Conservation (phyloP, 2,797 vertebrate species). For the Ctenopoma kingsleyae region DNA sequence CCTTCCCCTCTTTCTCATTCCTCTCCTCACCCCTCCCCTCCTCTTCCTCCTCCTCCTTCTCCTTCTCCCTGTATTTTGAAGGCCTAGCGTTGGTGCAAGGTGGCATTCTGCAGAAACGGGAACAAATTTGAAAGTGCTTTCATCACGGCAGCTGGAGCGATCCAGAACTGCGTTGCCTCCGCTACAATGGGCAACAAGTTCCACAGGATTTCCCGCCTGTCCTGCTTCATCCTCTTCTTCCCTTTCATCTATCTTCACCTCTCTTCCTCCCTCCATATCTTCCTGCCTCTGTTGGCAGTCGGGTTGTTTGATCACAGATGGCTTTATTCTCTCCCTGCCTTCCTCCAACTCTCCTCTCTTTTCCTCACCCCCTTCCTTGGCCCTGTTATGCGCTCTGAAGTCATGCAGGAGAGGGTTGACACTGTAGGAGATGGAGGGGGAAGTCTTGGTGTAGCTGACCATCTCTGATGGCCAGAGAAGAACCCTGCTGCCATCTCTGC, state of each 20-base stretch:
- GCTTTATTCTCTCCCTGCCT: slow-evolving; percentile 60
- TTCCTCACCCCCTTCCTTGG: slow-evolving; percentile 43
- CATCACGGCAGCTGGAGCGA: slow-evolving; percentile 50
- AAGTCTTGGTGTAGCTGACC: slow-evolving; percentile 87
- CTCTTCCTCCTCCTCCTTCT: slow-evolving; percentile 60
- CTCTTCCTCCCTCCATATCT: slow-evolving; percentile 52
- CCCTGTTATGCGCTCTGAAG: slow-evolving; percentile 75
- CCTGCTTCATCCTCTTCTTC: slow-evolving; percentile 62
- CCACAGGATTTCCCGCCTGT: slow-evolving; percentile 71
- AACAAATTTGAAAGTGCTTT: slow-evolving; percentile 65
- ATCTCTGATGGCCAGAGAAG: slow-evolving; percentile 95
- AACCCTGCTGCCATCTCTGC: slow-evolving; percentile 85
- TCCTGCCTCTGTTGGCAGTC: slow-evolving; percentile 63
- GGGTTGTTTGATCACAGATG: slow-evolving; percentile 71
- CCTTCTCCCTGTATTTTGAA: slow-evolving; percentile 47
- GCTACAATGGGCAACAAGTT: slow-evolving; percentile 58
- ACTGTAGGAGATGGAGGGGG: slow-evolving; percentile 90
- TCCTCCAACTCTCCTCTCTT: slow-evolving; percentile 54
- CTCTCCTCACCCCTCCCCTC: slow-evolving; percentile 63
- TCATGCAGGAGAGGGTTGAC: slow-evolving; percentile 91
- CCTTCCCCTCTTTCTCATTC: slow-evolving; percentile 63
- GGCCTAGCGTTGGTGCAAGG: slow-evolving; percentile 20
- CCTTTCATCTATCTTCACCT: slow-evolving; percentile 71
- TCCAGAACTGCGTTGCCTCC: slow-evolving; percentile 19
- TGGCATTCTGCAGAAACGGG: slow-evolving; percentile 54